Base-by-base conservation (phyloP, 2,797 vertebrate species). In the Phrynocephalus vlangalii region DNA sequence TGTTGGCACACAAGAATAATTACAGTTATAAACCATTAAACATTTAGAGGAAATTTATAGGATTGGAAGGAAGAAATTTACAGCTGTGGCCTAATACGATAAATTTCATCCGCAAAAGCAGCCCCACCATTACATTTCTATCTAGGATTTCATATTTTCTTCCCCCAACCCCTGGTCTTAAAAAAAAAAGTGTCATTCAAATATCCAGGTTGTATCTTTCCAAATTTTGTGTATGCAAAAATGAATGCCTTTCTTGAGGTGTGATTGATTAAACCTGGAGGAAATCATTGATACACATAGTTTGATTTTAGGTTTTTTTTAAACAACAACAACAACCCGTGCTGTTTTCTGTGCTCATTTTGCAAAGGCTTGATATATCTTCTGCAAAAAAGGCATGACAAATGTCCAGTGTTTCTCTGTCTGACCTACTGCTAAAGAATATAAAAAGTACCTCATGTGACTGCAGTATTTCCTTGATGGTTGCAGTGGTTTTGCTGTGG, bases 11-110 rank as follows among this genome's bases (percentile, higher is more conserved):
- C 93, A 96, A 96, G 95, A 97, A 97, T 97, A 97, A 97, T 97
- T 96, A 96, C 95, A 95, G 95, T 96, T 97, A 97, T 96, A 97
- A 97, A 96, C 95, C 95, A 96, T 96, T 96, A 97, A 96, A 95
- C 89, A 96, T 96, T 97, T 97, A 96, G 94, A 94, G 82, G 89
- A 97, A 97, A 97, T 96, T 96, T 96, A 96, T 97, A 94, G 94
- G 92, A 94, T 93, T 95, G 87, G 88, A 96, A 82, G 79, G 73
- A 94, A 78, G 91, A 96, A 96, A 97, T 96, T 95, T 97, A 96
- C 92, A 95, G 90, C 92, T 90, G 85, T 91, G 92, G 90, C 91
- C 93, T 96, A 96, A 96, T 63, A 83, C 80, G 95, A 93, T 96
- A 96, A 96, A 96, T 96, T 96, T 96, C 48, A 88, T 89, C 91